Evolutionary conservation across 2,113 vertebrate species (phyloP).

Genomic region (Jacana jacana): DNA sequence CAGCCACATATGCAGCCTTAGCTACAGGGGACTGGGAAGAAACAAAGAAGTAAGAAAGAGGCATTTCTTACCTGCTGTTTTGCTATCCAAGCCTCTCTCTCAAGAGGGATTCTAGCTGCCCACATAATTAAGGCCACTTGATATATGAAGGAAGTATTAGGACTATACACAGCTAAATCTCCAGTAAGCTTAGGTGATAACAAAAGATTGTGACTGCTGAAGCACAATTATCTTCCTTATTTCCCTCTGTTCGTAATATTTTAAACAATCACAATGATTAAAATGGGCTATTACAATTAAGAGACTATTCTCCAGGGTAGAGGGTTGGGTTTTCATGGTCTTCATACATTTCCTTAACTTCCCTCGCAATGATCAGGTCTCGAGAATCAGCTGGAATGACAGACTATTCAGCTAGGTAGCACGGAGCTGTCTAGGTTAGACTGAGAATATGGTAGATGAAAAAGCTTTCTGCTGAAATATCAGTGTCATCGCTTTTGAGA

Average conservation of each 20-base stretch:
- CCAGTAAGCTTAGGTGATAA: slow-evolving; percentile 56
- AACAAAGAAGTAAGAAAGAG: slow-evolving; percentile 68
- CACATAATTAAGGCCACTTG: slow-evolving; percentile 77
- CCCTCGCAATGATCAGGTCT: background rate
- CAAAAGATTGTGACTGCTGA: slow-evolving; percentile 70
- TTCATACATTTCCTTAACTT: slow-evolving; percentile 65
- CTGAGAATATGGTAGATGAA: slow-evolving; percentile 40
- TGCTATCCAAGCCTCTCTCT: slow-evolving; percentile 52
- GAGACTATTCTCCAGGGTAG: slow-evolving; percentile 65
- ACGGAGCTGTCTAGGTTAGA: slow-evolving; percentile 8
- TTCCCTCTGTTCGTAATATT: slow-evolving; percentile 61
- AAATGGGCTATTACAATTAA: slow-evolving; percentile 77
- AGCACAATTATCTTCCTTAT: slow-evolving; percentile 70
- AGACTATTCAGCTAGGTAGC: slow-evolving; percentile 4
- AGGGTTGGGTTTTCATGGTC: slow-evolving; percentile 32
- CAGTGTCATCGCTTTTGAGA: background rate
- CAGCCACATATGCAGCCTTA: slow-evolving; percentile 65
- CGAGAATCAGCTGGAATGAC: slow-evolving; percentile 49
- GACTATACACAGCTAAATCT: slow-evolving; percentile 34
- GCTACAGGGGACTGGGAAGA: slow-evolving; percentile 70
- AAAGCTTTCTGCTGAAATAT: slow-evolving; percentile 16
- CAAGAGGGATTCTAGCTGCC: slow-evolving; percentile 60
- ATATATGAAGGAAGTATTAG: slow-evolving; percentile 58
- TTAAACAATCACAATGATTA: slow-evolving; percentile 80
- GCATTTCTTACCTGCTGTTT: slow-evolving; percentile 68